A percentile compares a stretch with the other conserved stretches of the same genome.
Conservation (phyloP, 2,113 vertebrate genomes). For the Ceuthmochares aereus region DNA sequence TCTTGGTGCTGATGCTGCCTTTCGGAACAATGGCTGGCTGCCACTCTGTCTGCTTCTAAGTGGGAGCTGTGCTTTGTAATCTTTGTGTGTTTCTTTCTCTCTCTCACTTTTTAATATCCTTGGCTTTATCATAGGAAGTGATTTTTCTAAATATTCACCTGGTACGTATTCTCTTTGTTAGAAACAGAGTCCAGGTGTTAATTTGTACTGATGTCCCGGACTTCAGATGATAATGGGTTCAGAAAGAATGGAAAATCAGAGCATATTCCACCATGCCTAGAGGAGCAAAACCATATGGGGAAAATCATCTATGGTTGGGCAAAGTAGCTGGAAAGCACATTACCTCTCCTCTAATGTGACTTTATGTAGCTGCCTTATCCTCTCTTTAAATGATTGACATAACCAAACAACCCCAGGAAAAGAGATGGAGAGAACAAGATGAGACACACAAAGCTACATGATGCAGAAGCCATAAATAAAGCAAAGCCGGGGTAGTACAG, state of each 20-base stretch:
- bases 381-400: neutral
- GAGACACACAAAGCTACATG: neutral
- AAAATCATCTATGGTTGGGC: neutral
- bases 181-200: conserved; percentile 29
- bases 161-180: conserved; percentile 17
- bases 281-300: neutral
- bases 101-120: conserved; percentile 68
- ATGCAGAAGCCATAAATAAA: neutral
- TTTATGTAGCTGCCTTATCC: conserved; percentile 3
- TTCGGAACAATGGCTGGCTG: conserved; percentile 67
- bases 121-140: conserved; percentile 57
- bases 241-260: conserved; percentile 30
- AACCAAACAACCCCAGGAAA: neutral
- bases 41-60: conserved; percentile 58
- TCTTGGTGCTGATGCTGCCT: conserved; percentile 62
- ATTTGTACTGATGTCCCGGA: conserved; percentile 28
- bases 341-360: neutral
- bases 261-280: neutral
- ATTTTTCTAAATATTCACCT: conserved; percentile 62
- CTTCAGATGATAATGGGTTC: conserved; percentile 24
- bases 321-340: neutral
- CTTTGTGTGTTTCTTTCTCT: conserved; percentile 8
- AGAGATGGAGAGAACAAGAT: neutral
- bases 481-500: neutral
- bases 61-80: neutral